These are phyloP conservation scores for Cirrhinus mrigala DNA, from an alignment of 2,797 vertebrate species.

Conservation along the genomic window DNA sequence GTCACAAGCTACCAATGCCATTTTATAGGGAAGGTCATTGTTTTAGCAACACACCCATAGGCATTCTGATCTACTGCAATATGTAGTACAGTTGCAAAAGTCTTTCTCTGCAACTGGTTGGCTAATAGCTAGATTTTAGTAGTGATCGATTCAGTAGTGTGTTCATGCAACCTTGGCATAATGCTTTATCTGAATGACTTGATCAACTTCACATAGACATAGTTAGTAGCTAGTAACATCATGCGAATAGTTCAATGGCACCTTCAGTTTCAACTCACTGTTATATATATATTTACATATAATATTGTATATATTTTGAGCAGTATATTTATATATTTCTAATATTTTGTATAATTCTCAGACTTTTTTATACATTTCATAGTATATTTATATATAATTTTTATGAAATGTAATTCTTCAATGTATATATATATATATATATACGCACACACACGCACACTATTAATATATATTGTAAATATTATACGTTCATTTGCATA, in stretches of 20 bases:
- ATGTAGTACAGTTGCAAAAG: constrained; percentile 18
- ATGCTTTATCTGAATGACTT: constrained; percentile 14
- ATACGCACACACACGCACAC: too few relatives aligned
- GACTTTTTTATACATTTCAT: not conserved
- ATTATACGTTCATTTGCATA: too few relatives aligned
- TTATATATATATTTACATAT: too few relatives aligned
- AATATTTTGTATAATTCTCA: too few relatives aligned
- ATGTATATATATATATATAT: too few relatives aligned
- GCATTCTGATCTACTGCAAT: constrained; percentile 36
- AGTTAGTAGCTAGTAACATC: not conserved
- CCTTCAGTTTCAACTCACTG: not conserved
- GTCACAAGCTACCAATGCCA: constrained; percentile 40
- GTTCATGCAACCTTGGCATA: not conserved
- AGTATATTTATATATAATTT: too few relatives aligned
- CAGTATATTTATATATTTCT: not conserved
- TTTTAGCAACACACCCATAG: constrained; percentile 46
- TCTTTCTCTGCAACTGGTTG: not conserved
- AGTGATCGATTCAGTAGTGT: constrained; percentile 8
- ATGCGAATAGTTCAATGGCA: not conserved
- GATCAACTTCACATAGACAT: not conserved
- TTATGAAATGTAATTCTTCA: too few relatives aligned
- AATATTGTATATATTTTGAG: not conserved
- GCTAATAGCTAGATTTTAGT: constrained; percentile 31
- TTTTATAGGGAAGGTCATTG: constrained; percentile 57
- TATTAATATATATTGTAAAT: too few relatives aligned